A percentile compares a stretch with the other conserved stretches of the same genome.
phyloP scores from a whole-genome alignment of 2,888 invertebrate genomes.

The Metellina segmentata region DNA sequence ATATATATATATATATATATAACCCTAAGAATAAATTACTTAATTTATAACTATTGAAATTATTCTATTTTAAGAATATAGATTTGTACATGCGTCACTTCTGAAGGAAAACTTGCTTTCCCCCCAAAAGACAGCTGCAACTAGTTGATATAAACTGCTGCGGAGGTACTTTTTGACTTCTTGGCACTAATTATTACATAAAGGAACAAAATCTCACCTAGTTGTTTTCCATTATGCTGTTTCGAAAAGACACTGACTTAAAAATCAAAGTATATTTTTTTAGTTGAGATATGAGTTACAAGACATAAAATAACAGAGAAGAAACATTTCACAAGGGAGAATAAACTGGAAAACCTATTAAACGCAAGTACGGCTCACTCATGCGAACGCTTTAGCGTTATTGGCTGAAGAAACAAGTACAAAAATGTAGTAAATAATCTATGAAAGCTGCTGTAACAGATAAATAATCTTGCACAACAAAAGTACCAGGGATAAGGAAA shows the following conservation, averaged over 20 bases:
- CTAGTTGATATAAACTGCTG: no score
- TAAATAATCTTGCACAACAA: slow-evolving; percentile 69
- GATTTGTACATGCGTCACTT: no score
- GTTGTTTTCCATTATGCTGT: background rate
- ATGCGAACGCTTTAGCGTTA: slow-evolving; percentile 42
- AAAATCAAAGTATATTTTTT: background rate
- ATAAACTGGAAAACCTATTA: slow-evolving; percentile 15
- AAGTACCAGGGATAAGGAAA: slow-evolving; percentile 17
- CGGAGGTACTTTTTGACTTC: no score
- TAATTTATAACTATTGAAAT: no score
- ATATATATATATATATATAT: no score
- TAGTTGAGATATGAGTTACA: background rate
- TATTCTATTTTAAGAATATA: no score
- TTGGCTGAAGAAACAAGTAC: slow-evolving; percentile 26
- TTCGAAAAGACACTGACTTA: background rate
- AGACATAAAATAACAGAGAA: background rate
- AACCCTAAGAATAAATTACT: no score
- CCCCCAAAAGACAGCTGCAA: no score
- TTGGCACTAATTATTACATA: background rate
- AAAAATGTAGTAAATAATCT: slow-evolving; percentile 46
- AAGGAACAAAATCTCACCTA: background rate
- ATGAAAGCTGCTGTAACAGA: slow-evolving; percentile 66
- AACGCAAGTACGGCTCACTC: slow-evolving; percentile 31
- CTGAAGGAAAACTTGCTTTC: no score
- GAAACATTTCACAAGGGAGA: background rate